Evolutionary conservation across 2,888 invertebrate genomes (phyloP), one percentile per base, ranked within the genome.

Genomic region (Apamea monoglypha): DNA sequence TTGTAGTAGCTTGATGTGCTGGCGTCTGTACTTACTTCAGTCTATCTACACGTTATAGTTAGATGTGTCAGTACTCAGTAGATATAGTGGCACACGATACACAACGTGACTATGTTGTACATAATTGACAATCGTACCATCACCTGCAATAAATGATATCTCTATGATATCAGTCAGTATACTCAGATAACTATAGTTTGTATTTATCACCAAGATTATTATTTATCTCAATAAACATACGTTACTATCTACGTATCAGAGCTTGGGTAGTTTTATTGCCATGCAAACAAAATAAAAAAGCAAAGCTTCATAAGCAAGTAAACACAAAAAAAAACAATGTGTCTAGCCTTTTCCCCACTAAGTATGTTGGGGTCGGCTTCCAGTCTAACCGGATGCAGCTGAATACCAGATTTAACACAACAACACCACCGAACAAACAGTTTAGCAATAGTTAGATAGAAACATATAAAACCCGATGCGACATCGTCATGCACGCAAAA

Each of bases 201-300:
- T 67, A 16, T 32, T 25, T 84, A 67, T 68, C 68, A 69, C 2
- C 16, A 36, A 67, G 83, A 86, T 59, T 47, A 70, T 32, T 8
- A 50, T n/a, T 36, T 59, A 70, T 70, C 16, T 66, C 25, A 0
- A 44, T 44, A 5, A 12, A 53, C n/a, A 53, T 50, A 25, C 12
- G 25, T 32, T 25, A 25, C 53, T 64, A n/a, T 36, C 8, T 50
- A 14, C 32, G 16, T 50, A 77, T 29, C 25, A 47, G 29, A 47
- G 61, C 53, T 32, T 59, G 18, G 5, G 70, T 25, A 7, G 4
- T 78, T 14, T 40, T 21, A 50, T 63, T 71, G 4, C 40, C 16
- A 79, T 72, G 53, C 18, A 32, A 67, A 47, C 80, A 67, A 78
- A 56, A 56, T 2, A 78, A 4, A 16, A 36, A 18, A 61, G 4